Evolutionary conservation across 2,888 invertebrate species (phyloP), one percentile per base, ranked within the genome.

Genomic region (Alsophila aescularia): DNA sequence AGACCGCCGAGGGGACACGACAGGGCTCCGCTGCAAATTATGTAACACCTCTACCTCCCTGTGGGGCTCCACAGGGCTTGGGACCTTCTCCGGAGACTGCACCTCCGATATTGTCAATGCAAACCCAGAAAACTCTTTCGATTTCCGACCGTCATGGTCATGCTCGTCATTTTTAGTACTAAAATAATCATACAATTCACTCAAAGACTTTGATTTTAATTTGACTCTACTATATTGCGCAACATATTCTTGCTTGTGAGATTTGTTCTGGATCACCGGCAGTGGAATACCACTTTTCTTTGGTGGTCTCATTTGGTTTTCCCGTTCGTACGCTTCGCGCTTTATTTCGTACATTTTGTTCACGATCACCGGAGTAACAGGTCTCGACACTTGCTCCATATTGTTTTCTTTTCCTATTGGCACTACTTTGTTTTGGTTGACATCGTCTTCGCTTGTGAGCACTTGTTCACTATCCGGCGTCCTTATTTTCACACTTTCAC

Each of bases 401-500:
- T 75, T 76, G 52, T 79, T 76, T 52, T 79, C 74, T 12, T 65
- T 73, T 40, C 72, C 70, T 9, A 57, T 37, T 16, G 50, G 59
- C 52, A 64, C 48, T 48, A 50, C 43, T 62, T 68, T 70, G 31
- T 72, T 80, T 15, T 79, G 72, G 51, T 75, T 77, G 39, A 81
- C 81, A 56, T 93, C 92, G 32, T 92, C 92, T 72, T 93, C 93
- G 68, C 93, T 93, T 9, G 92, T 91, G 41, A 93, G 90, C 21
- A 94, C 87, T 48, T 94, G 94, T 73, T 96, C 96, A 78, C 96
- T 96, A 66, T 97, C 97, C 0, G 97, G 97, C 10, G 97, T 97
- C 60, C 97, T 90, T 82, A 97, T 93, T 89, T 97, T 97, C 2
- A 97, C 95, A 61, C 96, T 93, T 85, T 97, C 97, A n/a, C 97